Base-by-base conservation (phyloP, 2,888 invertebrate species). In the Meiosimyza decipiens region DNA sequence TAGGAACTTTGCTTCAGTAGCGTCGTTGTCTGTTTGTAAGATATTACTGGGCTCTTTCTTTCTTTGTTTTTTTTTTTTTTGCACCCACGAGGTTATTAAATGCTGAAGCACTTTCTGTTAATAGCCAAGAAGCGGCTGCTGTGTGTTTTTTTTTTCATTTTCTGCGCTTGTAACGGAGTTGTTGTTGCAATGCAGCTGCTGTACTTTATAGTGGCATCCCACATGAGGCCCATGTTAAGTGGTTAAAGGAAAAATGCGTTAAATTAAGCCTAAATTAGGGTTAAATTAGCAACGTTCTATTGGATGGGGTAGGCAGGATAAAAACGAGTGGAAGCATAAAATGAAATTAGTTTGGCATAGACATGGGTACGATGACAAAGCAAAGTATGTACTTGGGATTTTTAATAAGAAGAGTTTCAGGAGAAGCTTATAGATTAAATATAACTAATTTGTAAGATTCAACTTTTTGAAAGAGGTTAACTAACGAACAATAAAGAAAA, bases 21-120 rank as follows among this genome's bases (percentile, higher is more conserved):
- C 15, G 33, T n/a, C 22, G 28, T 59, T 52, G 28, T 65, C 65
- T 51, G 65, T n/a, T 63, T 64, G 40, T 22, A 15, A 50, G 15
- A 16, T 64, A 18, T 50, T 18, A 13, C 50, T 12, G 2, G 50
- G 22, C 15, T 51, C 13, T 6, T 49, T 57, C 22, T 33, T 54
- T 66, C 13, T 54, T 12, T 33, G n/a, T 22, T n/a, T 68, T 16
- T 40, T 9, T n/a, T 28, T 54, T 66, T 66, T 54, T 66, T 47
- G 66, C 66, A 66, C 52, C 54, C 66, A 54, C 54, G 68, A 12
- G 68, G 68, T 68, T 67, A 67, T 67, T 67, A 67, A 67, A 67
- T 49, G 55, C 47, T 47, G 67, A 50, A 55, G 47, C 67, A 47
- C 55, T 55, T 47, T 67, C 55, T 55, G 57, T 67, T 67, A 67